phyloP scores from a whole-genome alignment of 2,797 vertebrate genomes.

The Galaxias olidus region DNA sequence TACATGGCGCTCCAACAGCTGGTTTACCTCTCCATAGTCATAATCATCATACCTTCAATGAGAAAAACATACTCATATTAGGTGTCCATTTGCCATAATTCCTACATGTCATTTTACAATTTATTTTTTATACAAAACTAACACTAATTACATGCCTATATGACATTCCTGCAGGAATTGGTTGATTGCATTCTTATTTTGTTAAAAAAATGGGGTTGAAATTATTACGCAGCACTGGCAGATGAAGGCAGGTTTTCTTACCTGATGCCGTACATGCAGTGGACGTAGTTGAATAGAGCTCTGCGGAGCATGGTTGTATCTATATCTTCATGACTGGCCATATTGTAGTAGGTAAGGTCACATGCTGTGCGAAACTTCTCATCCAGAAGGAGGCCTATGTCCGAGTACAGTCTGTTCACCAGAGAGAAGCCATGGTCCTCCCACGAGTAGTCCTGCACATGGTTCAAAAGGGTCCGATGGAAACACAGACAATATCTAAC shows the following conservation, averaged over 20 bases:
- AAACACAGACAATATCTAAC: too few relatives aligned
- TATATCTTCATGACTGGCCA: slow-evolving; percentile 80
- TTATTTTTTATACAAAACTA: too few relatives aligned
- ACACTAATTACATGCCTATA: too few relatives aligned
- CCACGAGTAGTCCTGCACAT: slow-evolving; percentile 82
- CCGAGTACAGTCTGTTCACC: slow-evolving; percentile 85
- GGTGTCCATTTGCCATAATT: too few relatives aligned
- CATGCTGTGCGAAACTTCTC: slow-evolving; percentile 85
- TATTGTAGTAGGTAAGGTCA: slow-evolving; percentile 83
- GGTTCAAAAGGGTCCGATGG: too few relatives aligned
- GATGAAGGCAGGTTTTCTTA: slow-evolving; percentile 39
- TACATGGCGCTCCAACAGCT: slow-evolving; percentile 84
- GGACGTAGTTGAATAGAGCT: slow-evolving; percentile 86
- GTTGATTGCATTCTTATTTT: too few relatives aligned
- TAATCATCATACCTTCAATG: slow-evolving; percentile 83
- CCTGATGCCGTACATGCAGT: slow-evolving; percentile 89
- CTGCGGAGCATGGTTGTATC: slow-evolving; percentile 80
- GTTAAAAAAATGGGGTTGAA: too few relatives aligned
- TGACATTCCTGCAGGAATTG: too few relatives aligned
- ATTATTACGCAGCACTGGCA: too few relatives aligned
- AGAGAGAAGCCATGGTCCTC: slow-evolving; percentile 86
- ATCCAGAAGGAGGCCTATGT: slow-evolving; percentile 83
- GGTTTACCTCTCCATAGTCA: slow-evolving; percentile 86
- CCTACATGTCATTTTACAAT: too few relatives aligned
- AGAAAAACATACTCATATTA: neutral